These are phyloP conservation scores for Gari tellinella DNA, from an alignment of 2,888 invertebrate genomes.

Conservation along the genomic window DNA sequence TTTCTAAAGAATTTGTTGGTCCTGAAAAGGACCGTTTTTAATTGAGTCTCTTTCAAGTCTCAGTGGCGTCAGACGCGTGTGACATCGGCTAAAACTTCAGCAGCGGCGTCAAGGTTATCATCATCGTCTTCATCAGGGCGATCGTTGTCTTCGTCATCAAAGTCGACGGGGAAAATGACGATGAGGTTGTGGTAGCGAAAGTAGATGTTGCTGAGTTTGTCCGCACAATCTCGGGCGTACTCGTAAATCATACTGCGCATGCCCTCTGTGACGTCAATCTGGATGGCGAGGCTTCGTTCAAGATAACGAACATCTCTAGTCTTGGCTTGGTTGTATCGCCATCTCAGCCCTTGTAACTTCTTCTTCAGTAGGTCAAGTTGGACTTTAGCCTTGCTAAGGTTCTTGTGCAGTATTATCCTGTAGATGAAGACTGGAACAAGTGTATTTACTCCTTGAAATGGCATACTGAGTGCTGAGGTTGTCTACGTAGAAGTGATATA, in stretches of 20 bases:
- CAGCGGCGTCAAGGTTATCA: conserved; percentile 16
- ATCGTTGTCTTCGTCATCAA: conserved; percentile 48
- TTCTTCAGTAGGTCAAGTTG: conserved; percentile 40
- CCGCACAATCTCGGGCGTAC: conserved; percentile 45
- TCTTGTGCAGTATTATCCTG: conserved; percentile 15
- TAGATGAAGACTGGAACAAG: background rate
- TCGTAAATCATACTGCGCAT: conserved; percentile 43
- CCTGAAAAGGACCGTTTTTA: conserved; percentile 48
- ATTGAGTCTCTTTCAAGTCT: background rate
- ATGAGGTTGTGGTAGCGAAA: conserved; percentile 28
- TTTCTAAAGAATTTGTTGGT: conserved; percentile 29
- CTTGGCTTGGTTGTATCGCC: conserved; percentile 31
- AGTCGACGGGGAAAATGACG: conserved; percentile 42
- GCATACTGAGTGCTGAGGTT: too few species aligned
- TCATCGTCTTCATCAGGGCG: conserved; percentile 26
- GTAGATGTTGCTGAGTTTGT: conserved; percentile 39
- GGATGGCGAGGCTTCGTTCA: conserved; percentile 33
- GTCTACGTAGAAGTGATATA: too few species aligned
- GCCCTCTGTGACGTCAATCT: conserved; percentile 53
- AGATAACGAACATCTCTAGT: conserved; percentile 2
- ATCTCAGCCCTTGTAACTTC: conserved; percentile 27
- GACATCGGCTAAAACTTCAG: background rate
- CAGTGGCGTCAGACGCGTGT: background rate
- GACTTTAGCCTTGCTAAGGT: conserved; percentile 15
- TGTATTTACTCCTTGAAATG: too few species aligned